A percentile compares a stretch with the other conserved stretches of the same genome.
These are phyloP conservation scores for Onychomys arenicola DNA, from an alignment of 2,797 vertebrate genomes.

Conservation along the genomic window DNA sequence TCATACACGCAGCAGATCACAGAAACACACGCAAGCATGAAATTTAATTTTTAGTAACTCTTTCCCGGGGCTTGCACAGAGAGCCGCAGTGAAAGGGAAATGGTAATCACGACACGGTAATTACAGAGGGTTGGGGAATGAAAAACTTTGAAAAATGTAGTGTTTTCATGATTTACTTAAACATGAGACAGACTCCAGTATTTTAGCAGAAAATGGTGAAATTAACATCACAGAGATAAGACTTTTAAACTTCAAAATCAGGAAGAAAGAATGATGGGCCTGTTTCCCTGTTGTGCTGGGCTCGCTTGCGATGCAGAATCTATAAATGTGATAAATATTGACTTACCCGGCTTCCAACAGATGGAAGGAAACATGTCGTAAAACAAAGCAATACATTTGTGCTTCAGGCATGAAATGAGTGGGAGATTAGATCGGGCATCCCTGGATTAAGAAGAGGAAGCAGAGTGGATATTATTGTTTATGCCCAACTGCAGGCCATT, in stretches of 20 bases:
- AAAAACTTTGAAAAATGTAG: constrained; percentile 80
- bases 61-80: constrained; percentile 88
- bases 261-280: background rate
- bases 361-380: constrained; percentile 54
- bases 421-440: constrained; percentile 75
- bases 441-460: constrained; percentile 81
- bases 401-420: constrained; percentile 78
- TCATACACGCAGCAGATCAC: constrained; percentile 92
- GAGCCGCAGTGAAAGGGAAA: constrained; percentile 83
- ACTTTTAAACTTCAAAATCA: constrained; percentile 70
- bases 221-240: background rate
- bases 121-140: constrained; percentile 81
- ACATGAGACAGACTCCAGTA: constrained; percentile 24
- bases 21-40: constrained; percentile 92
- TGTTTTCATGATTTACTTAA: constrained; percentile 15
- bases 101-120: constrained; percentile 87
- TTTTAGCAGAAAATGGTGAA: constrained; percentile 66
- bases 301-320: constrained; percentile 36
- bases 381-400: constrained; percentile 73
- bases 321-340: constrained; percentile 77
- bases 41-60: constrained; percentile 91
- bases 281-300: constrained; percentile 26
- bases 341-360: constrained; percentile 60
- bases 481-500: constrained; percentile 49
- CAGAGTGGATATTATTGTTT: constrained; percentile 77